A percentile compares a stretch with the other conserved stretches of the same genome.
Conservation (phyloP, 1,140 invertebrate genomes). For the Akabosia matsudoensis region DNA sequence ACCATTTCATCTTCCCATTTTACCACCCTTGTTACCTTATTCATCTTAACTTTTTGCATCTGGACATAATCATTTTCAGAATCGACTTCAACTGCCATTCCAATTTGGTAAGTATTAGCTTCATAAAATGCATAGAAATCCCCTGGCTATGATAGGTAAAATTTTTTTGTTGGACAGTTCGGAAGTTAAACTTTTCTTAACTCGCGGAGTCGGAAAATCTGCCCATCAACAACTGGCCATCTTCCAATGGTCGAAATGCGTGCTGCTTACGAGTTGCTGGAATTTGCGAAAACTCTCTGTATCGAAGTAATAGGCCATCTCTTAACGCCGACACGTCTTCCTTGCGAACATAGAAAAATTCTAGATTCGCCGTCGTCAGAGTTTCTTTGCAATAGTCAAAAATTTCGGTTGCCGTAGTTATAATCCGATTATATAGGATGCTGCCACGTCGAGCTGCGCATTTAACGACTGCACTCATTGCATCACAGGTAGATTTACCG, state of each 20-base stretch:
- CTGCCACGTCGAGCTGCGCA: neutral
- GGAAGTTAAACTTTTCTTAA: too few species aligned
- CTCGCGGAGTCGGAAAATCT: too few species aligned
- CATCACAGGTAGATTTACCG: conserved; percentile 45
- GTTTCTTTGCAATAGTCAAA: neutral
- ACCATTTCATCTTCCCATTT: too few species aligned
- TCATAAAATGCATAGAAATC: too few species aligned
- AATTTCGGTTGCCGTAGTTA: neutral
- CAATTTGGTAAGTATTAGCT: too few species aligned
- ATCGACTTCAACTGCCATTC: too few species aligned
- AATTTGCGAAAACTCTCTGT: neutral
- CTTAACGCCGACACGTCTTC: neutral
- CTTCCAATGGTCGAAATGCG: neutral
- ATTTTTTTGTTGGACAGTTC: too few species aligned
- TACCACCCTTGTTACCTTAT: too few species aligned
- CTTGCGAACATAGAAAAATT: neutral
- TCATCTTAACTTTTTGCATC: too few species aligned
- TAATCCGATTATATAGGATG: neutral
- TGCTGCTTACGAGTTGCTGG: neutral
- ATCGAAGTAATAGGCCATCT: neutral
- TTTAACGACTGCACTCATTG: neutral
- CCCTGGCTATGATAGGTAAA: too few species aligned
- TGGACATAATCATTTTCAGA: too few species aligned
- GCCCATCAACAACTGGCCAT: too few species aligned
- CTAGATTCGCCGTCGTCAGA: neutral